Conservation (phyloP, 53 echinoderm and acorn worm genomes). For the Holothuria leucospilota region DNA sequence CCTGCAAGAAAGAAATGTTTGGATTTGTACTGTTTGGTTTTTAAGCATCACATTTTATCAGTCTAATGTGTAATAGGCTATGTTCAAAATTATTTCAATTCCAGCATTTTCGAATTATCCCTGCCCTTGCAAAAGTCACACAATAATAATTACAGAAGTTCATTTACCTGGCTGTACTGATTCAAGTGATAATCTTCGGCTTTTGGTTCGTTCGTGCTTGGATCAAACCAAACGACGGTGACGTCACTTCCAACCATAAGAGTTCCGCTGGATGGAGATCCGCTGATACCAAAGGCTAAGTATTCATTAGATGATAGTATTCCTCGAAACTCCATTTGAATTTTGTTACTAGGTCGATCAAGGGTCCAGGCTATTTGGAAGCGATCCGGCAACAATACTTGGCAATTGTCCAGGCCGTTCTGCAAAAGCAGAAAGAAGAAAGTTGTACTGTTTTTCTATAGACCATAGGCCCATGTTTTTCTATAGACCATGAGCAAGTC, state of each 20-base stretch:
- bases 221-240: conserved; percentile 69
- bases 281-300: conserved; percentile 87
- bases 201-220: neutral
- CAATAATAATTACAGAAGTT: too few species aligned
- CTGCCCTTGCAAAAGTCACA: too few species aligned
- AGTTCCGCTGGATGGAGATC: conserved; percentile 56
- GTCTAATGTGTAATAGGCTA: too few species aligned
- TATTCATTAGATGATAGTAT: conserved; percentile 57
- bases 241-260: conserved; percentile 80
- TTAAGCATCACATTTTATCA: too few species aligned
- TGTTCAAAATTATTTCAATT: too few species aligned
- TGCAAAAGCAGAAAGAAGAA: neutral
- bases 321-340: conserved; percentile 62
- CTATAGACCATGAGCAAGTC: too few species aligned
- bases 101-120: too few species aligned
- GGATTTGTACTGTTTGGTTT: too few species aligned
- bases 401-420: conserved; percentile 62
- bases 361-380: conserved; percentile 75
- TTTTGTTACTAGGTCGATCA: conserved; percentile 27
- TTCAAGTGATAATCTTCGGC: conserved; percentile 61
- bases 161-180: conserved; percentile 47
- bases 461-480: too few species aligned
- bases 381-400: conserved; percentile 56
- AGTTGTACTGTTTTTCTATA: too few species aligned
- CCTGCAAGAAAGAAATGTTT: too few species aligned